Evolutionary conservation across 2,113 vertebrate genomes (phyloP).

Genomic region (Dipodomys spectabilis): DNA sequence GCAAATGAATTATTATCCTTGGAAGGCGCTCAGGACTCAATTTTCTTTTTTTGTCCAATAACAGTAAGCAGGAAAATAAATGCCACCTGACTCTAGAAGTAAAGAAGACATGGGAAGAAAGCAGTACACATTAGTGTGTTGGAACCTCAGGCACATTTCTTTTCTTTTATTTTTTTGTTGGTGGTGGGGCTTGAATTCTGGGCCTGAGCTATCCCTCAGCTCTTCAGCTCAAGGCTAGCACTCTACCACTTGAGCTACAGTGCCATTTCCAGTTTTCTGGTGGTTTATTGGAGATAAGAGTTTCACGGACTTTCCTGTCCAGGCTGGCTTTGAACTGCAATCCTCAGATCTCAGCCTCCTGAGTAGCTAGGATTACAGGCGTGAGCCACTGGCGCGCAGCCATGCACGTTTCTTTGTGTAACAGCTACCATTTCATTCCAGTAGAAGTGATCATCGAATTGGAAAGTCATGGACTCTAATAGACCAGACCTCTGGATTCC

Average conservation of each 20-base stretch:
- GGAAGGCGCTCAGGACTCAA: constrained; percentile 5
- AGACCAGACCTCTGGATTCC: constrained; percentile 18
- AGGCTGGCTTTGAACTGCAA: no score
- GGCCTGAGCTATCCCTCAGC: no score
- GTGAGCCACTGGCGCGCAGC: no score
- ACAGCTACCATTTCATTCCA: not conserved
- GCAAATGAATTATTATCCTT: constrained; percentile 24
- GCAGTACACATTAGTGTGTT: not conserved
- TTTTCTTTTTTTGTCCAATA: not conserved
- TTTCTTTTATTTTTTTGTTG: no score
- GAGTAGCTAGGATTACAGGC: no score
- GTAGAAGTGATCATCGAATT: not conserved
- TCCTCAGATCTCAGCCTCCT: no score
- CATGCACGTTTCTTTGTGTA: not conserved
- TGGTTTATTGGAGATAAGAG: no score
- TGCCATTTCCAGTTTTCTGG: no score
- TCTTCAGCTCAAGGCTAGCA: no score
- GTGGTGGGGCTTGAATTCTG: no score
- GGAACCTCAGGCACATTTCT: not conserved
- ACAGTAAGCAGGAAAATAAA: constrained; percentile 39
- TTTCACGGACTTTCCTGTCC: no score
- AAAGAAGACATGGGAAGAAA: constrained; percentile 20
- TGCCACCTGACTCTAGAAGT: not conserved
- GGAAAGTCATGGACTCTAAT: not conserved
- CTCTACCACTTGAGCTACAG: no score